Evolutionary conservation across 2,797 vertebrate genomes (phyloP).

Genomic region (Margarornis squamiger): DNA sequence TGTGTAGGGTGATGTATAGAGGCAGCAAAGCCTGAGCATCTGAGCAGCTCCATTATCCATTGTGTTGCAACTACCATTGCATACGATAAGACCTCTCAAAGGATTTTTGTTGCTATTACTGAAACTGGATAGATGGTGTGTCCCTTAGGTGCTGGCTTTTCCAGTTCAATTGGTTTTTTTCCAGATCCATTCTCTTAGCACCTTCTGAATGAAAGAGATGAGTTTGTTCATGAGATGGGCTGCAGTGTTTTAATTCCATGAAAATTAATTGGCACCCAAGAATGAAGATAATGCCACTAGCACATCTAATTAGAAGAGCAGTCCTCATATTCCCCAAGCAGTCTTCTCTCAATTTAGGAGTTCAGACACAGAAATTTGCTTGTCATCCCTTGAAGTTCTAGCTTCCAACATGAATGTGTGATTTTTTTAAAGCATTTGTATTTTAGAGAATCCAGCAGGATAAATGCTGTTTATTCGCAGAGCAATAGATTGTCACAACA

Average conservation of each 20-base stretch:
- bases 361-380: neutral
- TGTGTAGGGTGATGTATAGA: rapidly evolving
- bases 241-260: neutral
- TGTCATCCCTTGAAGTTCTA: constrained; percentile 23
- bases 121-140: neutral
- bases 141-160: neutral
- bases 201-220: neutral
- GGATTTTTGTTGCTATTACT: neutral
- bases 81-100: neutral
- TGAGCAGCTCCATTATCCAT: neutral
- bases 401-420: neutral
- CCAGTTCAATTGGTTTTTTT: neutral
- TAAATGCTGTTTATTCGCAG: constrained; percentile 21
- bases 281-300: neutral
- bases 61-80: neutral
- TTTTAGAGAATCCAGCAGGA: constrained; percentile 29
- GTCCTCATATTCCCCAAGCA: neutral
- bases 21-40: neutral
- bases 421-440: neutral
- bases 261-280: neutral
- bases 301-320: neutral
- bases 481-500: constrained; percentile 7
- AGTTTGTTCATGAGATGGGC: neutral
- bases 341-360: neutral
- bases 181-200: neutral